Base-by-base conservation (phyloP, 2,113 vertebrate genomes). In the Eptesicus fuscus region DNA sequence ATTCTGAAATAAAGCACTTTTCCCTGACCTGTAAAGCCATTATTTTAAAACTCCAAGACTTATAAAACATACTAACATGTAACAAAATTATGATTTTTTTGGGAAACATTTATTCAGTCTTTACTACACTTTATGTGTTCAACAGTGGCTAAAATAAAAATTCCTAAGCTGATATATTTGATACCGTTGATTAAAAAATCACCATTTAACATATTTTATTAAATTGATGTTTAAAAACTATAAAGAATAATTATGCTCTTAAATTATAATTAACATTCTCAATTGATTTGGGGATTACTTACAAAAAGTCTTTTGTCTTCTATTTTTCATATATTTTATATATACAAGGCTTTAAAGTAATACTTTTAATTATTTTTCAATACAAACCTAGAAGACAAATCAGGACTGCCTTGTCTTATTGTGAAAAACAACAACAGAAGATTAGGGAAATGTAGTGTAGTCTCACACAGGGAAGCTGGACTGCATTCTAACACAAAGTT, bases 1-100 rank as follows among this genome's bases (percentile, higher is more conserved):
- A 88, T 91, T 95, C 20, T 77, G 51, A 86, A 92, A 90, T 90
- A 71, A 92, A 61, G 18, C 40, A 76, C 20, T 47, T 88, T 88
- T 47, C 76, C 11, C 44, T 95, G 40, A 67, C 25, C 25, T 88
- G 2, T 42, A 67, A 94, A 92, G 37, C 7, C 18, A 90, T 74
- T 51, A 77, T 77, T 92, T 61, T 74, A 83, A 91, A 95, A 83
- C 56, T 42, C 82, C 1, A 94, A 32, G 92, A 47, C 5, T 77
- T 88, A 70, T 84, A 91, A 91, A 73, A 78, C 35, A 90, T 6
- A 73, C 25, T 67, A 30, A 59, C 11, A 37, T 23, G 14, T 88
- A 69, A 82, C 3, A 91, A 77, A 91, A 77, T 82, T 71, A 78
- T 8, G 8, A 40, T 59, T 91, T 82, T 67, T 35, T 35, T 70